A percentile compares a stretch with the other conserved stretches of the same genome.
Conservation (phyloP, 2,113 vertebrate species). For the Phaethon lepturus region DNA sequence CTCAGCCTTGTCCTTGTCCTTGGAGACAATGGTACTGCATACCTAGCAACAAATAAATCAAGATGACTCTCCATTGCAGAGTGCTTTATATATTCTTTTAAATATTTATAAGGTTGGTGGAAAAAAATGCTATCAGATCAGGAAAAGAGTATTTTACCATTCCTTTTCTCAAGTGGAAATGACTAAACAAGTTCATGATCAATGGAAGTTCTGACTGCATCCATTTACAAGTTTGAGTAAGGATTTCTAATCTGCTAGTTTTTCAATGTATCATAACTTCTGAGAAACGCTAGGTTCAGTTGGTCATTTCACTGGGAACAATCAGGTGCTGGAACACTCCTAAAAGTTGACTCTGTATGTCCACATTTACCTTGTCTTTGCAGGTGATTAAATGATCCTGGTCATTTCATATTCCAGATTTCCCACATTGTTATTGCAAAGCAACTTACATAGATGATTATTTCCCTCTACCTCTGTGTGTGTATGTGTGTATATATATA, state of each 20-base stretch:
- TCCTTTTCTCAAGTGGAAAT: neutral
- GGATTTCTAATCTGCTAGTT: neutral
- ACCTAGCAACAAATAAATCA: conserved; percentile 20
- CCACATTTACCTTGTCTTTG: neutral
- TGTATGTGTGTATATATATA: too few species aligned
- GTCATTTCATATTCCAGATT: neutral
- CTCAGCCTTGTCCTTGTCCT: too few species aligned
- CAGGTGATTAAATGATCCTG: neutral
- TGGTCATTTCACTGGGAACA: neutral
- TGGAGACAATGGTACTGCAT: neutral
- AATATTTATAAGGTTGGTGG: neutral
- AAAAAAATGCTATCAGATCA: neutral
- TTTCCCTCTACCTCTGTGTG: neutral
- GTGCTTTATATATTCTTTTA: neutral
- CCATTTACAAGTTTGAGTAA: neutral
- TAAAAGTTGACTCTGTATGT: neutral
- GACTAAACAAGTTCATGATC: neutral
- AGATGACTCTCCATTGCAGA: neutral
- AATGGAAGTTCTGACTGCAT: neutral
- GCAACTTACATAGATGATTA: neutral
- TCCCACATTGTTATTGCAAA: neutral
- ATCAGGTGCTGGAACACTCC: neutral
- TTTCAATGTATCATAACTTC: fast-evolving
- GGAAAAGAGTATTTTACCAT: neutral
- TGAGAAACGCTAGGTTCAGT: neutral